Percentiles rank a stretch among this genome's conserved stretches.
phyloP scores from a whole-genome alignment of 2,888 invertebrate genomes.

The Sympetrum striolatum region DNA sequence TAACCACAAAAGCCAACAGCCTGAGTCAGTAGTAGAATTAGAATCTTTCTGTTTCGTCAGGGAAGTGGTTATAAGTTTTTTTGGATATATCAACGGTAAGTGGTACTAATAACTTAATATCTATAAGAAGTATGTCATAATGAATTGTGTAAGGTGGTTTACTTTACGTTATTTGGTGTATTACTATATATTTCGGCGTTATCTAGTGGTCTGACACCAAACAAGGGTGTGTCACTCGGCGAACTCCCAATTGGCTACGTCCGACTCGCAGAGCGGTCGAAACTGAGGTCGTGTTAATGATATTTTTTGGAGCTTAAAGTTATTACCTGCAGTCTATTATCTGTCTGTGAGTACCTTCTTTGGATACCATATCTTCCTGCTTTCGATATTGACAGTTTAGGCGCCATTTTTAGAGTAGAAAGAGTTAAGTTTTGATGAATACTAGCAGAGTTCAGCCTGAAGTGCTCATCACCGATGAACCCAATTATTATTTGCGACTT shows the following conservation, averaged over 20 bases:
- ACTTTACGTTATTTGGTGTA: neutral
- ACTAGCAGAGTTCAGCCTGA: too few relatives aligned
- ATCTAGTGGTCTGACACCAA: conserved; percentile 1
- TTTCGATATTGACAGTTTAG: neutral
- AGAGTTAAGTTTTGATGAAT: too few relatives aligned
- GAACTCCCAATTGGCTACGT: conserved; percentile 33
- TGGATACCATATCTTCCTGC: neutral
- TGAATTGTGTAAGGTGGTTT: neutral
- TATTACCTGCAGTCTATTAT: neutral
- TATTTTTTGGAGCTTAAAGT: neutral
- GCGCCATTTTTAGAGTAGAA: neutral
- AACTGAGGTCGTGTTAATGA: neutral
- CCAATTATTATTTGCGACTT: too few relatives aligned
- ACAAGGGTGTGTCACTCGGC: conserved; percentile 43
- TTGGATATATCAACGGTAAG: conserved; percentile 40
- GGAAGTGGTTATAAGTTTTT: conserved; percentile 7
- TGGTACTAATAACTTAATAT: neutral
- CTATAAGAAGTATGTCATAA: neutral
- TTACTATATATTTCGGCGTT: neutral
- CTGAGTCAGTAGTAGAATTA: conserved; percentile 43
- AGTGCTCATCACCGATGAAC: too few relatives aligned
- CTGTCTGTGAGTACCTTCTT: too few relatives aligned
- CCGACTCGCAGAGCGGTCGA: neutral
- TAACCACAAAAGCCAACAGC: conserved; percentile 42
- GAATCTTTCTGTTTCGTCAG: conserved; percentile 23